phyloP scores from a whole-genome alignment of 2,113 vertebrate genomes.

The Pollimyrus isidori region DNA sequence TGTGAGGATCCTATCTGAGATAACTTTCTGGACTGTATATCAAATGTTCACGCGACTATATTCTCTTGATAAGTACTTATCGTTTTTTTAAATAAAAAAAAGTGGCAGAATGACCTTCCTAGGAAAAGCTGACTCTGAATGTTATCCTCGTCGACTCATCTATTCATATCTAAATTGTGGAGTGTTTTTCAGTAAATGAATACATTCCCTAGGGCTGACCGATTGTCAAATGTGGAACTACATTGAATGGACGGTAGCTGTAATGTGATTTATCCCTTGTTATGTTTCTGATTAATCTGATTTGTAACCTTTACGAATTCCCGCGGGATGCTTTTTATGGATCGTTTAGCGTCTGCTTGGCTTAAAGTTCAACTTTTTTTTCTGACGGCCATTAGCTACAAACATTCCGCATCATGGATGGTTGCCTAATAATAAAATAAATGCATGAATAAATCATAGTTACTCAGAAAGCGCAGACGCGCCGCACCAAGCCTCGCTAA shows the following conservation, averaged over 20 bases:
- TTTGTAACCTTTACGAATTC: conserved; percentile 10
- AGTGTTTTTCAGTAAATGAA: not conserved
- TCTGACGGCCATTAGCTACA: conserved; percentile 7
- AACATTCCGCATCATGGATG: not conserved
- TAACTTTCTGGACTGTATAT: not conserved
- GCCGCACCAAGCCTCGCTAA: not conserved
- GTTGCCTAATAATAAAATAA: conserved; percentile 13
- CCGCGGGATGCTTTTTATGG: conserved; percentile 7
- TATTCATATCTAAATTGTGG: conserved; percentile 3
- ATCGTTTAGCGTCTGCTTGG: conserved; percentile 11
- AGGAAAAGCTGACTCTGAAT: not conserved
- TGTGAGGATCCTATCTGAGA: not conserved
- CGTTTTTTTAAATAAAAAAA: not conserved
- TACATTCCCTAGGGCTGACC: not conserved
- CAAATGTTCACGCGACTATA: not conserved
- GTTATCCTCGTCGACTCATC: not conserved
- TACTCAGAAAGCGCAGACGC: not conserved
- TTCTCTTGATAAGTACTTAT: not conserved
- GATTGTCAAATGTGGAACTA: not conserved
- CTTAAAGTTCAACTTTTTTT: not conserved
- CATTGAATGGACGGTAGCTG: not conserved
- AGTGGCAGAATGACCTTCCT: not conserved
- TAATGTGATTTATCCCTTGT: conserved; percentile 8
- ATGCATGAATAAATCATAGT: conserved; percentile 2
- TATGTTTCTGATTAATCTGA: not conserved